Percentiles rank a stretch among this genome's conserved stretches.
phyloP scores from a whole-genome alignment of 2,888 invertebrate genomes.

The Drosophila kuntzei region DNA sequence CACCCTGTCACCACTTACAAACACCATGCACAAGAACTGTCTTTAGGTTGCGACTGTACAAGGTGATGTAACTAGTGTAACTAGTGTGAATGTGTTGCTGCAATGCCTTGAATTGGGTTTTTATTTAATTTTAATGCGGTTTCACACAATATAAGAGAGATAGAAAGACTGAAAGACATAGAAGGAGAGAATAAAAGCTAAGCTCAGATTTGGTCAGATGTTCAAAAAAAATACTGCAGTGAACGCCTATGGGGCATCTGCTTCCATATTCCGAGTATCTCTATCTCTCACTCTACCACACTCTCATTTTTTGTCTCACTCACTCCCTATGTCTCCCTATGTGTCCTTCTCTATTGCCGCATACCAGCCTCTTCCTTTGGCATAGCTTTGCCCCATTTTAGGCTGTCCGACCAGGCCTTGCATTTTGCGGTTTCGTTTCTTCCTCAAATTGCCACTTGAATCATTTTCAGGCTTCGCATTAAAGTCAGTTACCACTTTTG shows the following conservation, averaged over 20 bases:
- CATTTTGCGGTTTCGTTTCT: constrained; percentile 17
- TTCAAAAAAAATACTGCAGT: constrained; percentile 24
- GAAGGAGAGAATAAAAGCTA: neutral
- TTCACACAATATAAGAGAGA: constrained; percentile 4
- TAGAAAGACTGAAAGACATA: neutral
- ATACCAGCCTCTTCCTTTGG: neutral
- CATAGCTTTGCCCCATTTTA: constrained; percentile 13
- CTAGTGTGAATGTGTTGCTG: constrained; percentile 19
- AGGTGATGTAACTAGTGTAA: constrained; percentile 44
- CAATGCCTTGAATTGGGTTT: constrained; percentile 34
- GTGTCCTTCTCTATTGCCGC: neutral
- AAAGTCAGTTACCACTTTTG: constrained; percentile 4
- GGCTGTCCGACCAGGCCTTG: constrained; percentile 7
- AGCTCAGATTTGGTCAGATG: constrained; percentile 34
- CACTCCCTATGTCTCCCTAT: neutral
- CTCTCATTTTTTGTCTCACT: neutral
- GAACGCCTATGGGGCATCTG: constrained; percentile 19
- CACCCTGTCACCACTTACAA: neutral
- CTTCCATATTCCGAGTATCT: constrained; percentile 7
- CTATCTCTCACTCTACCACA: neutral
- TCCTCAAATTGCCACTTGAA: constrained; percentile 25
- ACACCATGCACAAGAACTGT: neutral
- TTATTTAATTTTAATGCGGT: constrained; percentile 42
- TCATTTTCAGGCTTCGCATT: constrained; percentile 9
- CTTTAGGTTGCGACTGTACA: constrained; percentile 2